Conservation (phyloP, 2,797 vertebrate genomes). For the Spinus pinus region DNA sequence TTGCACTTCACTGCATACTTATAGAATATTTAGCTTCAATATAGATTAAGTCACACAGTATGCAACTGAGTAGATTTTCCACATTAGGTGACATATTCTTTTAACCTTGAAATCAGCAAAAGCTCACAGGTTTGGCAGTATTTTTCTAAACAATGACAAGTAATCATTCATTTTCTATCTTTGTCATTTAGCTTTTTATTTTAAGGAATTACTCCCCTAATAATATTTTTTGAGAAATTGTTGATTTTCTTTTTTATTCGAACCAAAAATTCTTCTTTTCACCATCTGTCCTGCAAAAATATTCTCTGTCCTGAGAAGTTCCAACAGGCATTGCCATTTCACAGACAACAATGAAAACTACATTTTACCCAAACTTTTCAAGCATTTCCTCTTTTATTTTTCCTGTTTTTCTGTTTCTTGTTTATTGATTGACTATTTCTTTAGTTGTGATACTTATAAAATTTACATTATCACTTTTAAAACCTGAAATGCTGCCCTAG, state of each 20-base stretch:
- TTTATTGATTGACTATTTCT: background rate
- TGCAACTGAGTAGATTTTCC: slow-evolving; percentile 54
- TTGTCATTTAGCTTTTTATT: slow-evolving; percentile 21
- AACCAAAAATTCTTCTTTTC: slow-evolving; percentile 6
- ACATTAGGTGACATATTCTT: slow-evolving; percentile 63
- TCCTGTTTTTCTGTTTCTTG: background rate
- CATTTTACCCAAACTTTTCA: background rate
- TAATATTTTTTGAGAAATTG: background rate
- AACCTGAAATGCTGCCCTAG: background rate
- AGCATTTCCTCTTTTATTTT: background rate
- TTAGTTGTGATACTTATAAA: background rate
- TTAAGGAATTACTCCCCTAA: slow-evolving; percentile 30
- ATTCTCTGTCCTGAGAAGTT: background rate
- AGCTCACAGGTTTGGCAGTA: slow-evolving; percentile 38
- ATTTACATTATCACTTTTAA: background rate
- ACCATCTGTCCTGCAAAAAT: background rate
- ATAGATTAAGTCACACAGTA: slow-evolving; percentile 73
- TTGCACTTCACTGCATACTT: slow-evolving; percentile 78
- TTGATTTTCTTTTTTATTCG: background rate
- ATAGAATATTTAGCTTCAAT: slow-evolving; percentile 80
- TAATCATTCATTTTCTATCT: slow-evolving; percentile 58
- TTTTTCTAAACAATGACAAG: slow-evolving; percentile 64
- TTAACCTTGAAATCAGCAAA: slow-evolving; percentile 71
- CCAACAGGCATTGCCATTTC: background rate
- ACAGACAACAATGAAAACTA: background rate